These are phyloP conservation scores for Anas platyrhynchos DNA, from an alignment of 2,113 vertebrate genomes.

Conservation along the genomic window DNA sequence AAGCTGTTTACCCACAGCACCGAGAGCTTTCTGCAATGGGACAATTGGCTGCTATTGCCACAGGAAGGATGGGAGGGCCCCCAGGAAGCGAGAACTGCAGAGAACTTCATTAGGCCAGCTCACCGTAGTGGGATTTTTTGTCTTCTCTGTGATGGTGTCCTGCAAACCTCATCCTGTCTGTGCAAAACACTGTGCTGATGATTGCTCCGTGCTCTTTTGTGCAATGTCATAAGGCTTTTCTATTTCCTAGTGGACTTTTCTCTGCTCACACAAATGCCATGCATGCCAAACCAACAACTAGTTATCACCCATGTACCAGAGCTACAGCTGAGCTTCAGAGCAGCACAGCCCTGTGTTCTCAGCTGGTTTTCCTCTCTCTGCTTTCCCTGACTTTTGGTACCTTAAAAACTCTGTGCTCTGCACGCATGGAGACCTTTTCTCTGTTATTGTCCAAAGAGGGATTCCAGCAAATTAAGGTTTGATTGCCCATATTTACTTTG, in stretches of 20 bases:
- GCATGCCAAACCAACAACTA: neutral
- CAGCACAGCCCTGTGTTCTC: neutral
- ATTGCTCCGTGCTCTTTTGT: neutral
- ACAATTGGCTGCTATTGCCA: neutral
- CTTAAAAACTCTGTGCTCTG: neutral
- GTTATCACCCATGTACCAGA: neutral
- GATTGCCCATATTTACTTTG: neutral
- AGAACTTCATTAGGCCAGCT: neutral
- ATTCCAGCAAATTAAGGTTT: neutral
- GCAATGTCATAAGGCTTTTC: neutral
- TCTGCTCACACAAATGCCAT: neutral
- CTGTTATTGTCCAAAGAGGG: neutral
- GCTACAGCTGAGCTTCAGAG: neutral
- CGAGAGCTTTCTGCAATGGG: neutral
- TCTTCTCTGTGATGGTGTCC: constrained; percentile 24
- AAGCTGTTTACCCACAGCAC: neutral
- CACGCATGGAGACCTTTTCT: neutral
- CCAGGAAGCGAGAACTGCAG: neutral
- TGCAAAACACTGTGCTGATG: constrained; percentile 10
- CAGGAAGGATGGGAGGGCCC: neutral
- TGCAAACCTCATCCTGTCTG: constrained; percentile 39
- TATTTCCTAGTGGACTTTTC: neutral
- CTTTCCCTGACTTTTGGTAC: neutral
- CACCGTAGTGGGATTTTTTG: neutral
- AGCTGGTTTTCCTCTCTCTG: neutral